Conservation (phyloP, 2,888 invertebrate genomes). For the Trichogramma evanescens region DNA sequence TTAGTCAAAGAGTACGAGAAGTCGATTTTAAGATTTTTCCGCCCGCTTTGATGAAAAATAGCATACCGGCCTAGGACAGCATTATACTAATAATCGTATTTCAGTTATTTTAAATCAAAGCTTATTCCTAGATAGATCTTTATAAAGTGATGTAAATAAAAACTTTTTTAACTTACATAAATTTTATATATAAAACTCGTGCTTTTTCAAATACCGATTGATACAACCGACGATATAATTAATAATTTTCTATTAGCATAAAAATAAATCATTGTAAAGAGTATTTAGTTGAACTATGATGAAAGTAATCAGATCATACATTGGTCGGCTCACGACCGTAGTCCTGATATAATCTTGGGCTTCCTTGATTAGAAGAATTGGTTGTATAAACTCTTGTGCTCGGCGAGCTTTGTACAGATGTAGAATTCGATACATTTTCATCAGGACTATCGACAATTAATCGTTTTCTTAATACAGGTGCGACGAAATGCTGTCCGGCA, state of each 20-base stretch:
- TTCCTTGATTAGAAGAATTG: constrained; percentile 36
- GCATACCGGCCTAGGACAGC: too few relatives aligned
- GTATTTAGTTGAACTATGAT: neutral
- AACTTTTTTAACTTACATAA: too few relatives aligned
- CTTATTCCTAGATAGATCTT: too few relatives aligned
- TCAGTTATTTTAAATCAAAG: too few relatives aligned
- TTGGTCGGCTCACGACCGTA: constrained; percentile 35
- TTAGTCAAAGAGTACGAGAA: too few relatives aligned
- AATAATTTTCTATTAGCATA: constrained; percentile 9
- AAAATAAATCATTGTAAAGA: constrained; percentile 2
- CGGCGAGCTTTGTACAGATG: constrained; percentile 30
- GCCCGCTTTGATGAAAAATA: too few relatives aligned
- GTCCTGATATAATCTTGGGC: constrained; percentile 42
- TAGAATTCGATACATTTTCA: constrained; percentile 33
- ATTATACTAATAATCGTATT: too few relatives aligned
- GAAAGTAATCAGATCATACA: constrained; percentile 25
- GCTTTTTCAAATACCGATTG: constrained; percentile 16
- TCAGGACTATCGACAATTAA: constrained; percentile 30
- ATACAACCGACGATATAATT: constrained; percentile 18
- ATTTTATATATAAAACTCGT: neutral
- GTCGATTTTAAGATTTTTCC: too few relatives aligned
- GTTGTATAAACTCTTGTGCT: constrained; percentile 29
- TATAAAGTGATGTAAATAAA: too few relatives aligned
- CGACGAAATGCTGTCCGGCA: constrained; percentile 40
- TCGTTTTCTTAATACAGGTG: constrained; percentile 39